Percentiles rank a stretch among this genome's conserved stretches.
Conservation (phyloP, 2,113 vertebrate genomes). For the Carettochelys insculpta region DNA sequence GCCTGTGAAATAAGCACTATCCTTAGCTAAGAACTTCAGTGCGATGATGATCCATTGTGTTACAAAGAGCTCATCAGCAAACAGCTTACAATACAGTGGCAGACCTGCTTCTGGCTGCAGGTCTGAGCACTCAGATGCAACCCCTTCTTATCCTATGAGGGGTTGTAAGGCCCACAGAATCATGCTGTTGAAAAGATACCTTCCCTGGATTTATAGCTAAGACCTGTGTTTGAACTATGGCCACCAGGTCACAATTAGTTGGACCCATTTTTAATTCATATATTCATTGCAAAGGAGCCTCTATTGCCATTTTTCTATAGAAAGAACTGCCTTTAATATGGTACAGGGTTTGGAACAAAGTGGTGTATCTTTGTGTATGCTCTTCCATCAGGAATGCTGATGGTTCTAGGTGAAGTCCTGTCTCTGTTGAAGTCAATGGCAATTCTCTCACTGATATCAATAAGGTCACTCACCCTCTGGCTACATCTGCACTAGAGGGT, state of each 20-base stretch:
- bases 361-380: not conserved
- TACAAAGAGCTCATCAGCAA: conserved; percentile 55
- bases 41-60: conserved; percentile 55
- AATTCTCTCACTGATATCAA: not conserved
- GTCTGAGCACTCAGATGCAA: conserved; percentile 22
- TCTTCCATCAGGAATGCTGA: not conserved
- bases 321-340: not conserved
- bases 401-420: not conserved
- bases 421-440: not conserved
- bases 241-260: not conserved
- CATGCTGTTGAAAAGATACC: conserved; percentile 23
- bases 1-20: conserved; percentile 59
- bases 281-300: not conserved
- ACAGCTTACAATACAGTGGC: conserved; percentile 16
- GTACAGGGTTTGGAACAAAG: not conserved
- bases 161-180: conserved; percentile 21
- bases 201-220: not conserved
- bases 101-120: conserved; percentile 38
- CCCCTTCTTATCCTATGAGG: not conserved
- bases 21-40: not conserved
- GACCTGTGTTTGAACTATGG: not conserved
- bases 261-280: not conserved
- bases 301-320: not conserved
- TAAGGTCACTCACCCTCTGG: not conserved
- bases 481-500: too few species aligned